Percentiles rank a stretch among this genome's conserved stretches.
Conservation (phyloP, 2,797 vertebrate genomes). For the Cacajao melanocephalus region DNA sequence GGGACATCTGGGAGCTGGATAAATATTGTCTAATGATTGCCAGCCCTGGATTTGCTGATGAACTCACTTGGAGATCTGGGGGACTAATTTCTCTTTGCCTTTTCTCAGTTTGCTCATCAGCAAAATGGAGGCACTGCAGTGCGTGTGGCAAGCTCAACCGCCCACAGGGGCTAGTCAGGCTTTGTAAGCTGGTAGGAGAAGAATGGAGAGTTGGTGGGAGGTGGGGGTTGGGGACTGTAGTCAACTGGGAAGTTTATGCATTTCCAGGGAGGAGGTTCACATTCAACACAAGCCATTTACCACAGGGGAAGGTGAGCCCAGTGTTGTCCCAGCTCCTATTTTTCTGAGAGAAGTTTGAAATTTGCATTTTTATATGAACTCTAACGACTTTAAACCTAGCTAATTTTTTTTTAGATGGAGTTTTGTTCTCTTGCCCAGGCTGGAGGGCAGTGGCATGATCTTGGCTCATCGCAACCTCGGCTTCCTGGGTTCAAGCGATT, state of each 20-base stretch:
- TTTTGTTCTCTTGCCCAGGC: background rate
- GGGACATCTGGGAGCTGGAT: background rate
- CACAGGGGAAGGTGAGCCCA: background rate
- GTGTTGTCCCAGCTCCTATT: background rate
- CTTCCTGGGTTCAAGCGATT: background rate
- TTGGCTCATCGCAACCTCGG: background rate
- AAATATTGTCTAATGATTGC: background rate
- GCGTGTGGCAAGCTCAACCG: background rate
- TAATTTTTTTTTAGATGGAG: background rate
- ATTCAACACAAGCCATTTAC: background rate
- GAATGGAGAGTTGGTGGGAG: background rate
- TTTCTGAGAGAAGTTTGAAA: constrained; percentile 3
- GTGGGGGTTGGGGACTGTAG: background rate
- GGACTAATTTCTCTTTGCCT: background rate
- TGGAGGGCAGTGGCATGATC: background rate
- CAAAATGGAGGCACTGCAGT: background rate
- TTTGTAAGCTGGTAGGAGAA: background rate
- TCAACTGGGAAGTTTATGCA: background rate
- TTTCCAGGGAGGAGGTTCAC: background rate
- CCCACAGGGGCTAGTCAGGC: background rate
- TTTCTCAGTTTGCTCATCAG: background rate
- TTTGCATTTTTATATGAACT: background rate
- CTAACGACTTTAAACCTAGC: background rate
- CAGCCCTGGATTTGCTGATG: background rate
- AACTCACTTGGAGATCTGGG: background rate